Conservation (phyloP, 2,797 vertebrate genomes). For the Heteromormyrus szaboi region DNA sequence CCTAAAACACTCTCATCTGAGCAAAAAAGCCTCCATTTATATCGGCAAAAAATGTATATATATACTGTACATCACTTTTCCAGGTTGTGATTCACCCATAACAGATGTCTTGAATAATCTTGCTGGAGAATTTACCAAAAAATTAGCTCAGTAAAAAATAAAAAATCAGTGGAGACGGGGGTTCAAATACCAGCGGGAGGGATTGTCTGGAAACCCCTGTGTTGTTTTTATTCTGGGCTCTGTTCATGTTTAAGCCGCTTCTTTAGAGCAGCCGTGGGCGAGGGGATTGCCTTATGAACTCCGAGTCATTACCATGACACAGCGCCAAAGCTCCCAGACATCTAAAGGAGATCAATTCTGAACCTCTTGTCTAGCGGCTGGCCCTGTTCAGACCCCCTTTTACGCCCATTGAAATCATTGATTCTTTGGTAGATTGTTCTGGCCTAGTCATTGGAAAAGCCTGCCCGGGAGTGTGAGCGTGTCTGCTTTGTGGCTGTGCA, state of each 20-base stretch:
- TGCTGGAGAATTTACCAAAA: conserved; percentile 8
- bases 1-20: conserved; percentile 14
- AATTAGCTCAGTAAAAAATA: background rate
- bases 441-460: conserved; percentile 57
- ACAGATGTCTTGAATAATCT: background rate
- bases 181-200: background rate
- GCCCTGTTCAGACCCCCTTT: conserved; percentile 47
- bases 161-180: conserved; percentile 21
- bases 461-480: conserved; percentile 28
- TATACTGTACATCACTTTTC: background rate
- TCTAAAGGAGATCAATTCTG: conserved; percentile 51
- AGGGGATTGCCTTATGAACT: conserved; percentile 44
- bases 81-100: background rate
- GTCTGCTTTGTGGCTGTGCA: conserved; percentile 52
- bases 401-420: conserved; percentile 54
- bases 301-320: conserved; percentile 43
- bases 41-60: background rate
- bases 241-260: conserved; percentile 27
- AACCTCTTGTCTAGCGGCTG: conserved; percentile 43
- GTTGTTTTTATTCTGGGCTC: conserved; percentile 28
- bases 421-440: conserved; percentile 61
- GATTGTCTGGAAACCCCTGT: background rate
- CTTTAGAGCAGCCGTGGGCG: conserved; percentile 58
- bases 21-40: background rate
- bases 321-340: conserved; percentile 50